A percentile compares a stretch with the other conserved stretches of the same genome.
Conservation (phyloP, 2,888 invertebrate species). For the Xylota segnis region DNA sequence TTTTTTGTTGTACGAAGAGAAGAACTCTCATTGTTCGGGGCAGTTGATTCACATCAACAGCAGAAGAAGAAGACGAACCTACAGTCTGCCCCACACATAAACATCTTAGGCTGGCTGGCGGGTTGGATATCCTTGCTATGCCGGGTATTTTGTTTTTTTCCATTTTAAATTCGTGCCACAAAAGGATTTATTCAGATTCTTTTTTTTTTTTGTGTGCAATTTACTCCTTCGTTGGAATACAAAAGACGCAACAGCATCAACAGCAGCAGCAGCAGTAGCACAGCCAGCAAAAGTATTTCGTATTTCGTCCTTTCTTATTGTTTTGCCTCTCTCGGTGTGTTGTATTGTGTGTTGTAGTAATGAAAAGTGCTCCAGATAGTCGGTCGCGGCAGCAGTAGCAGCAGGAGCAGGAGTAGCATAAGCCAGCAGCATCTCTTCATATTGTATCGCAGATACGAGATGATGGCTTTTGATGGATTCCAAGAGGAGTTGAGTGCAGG, state of each 20-base stretch:
- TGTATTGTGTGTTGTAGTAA: constrained; percentile 43
- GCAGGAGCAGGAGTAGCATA: no score
- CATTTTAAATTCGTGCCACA: constrained; percentile 66
- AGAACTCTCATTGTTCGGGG: constrained; percentile 67
- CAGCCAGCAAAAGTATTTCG: constrained; percentile 30
- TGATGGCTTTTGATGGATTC: constrained; percentile 75
- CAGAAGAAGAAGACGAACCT: constrained; percentile 51
- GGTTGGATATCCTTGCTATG: constrained; percentile 42
- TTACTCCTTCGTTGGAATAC: constrained; percentile 55
- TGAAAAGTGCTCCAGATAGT: constrained; percentile 67
- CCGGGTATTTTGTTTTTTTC: constrained; percentile 51
- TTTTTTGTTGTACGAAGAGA: constrained; percentile 45
- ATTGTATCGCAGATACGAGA: constrained; percentile 53
- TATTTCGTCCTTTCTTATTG: constrained; percentile 30
- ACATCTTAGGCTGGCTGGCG: constrained; percentile 56
- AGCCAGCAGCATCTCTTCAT: constrained; percentile 45
- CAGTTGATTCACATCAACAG: constrained; percentile 74
- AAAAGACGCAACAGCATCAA: constrained; percentile 75
- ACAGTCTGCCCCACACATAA: constrained; percentile 37
- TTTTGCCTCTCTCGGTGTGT: constrained; percentile 2
- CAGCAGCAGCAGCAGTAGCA: constrained; percentile 48
- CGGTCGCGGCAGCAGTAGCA: constrained; percentile 34
- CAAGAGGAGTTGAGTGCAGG: constrained; percentile 69
- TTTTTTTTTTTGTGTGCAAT: constrained; percentile 13
- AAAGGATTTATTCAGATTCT: constrained; percentile 71